Base-by-base conservation (phyloP, 2,797 vertebrate species). In the Smutsia gigantea region DNA sequence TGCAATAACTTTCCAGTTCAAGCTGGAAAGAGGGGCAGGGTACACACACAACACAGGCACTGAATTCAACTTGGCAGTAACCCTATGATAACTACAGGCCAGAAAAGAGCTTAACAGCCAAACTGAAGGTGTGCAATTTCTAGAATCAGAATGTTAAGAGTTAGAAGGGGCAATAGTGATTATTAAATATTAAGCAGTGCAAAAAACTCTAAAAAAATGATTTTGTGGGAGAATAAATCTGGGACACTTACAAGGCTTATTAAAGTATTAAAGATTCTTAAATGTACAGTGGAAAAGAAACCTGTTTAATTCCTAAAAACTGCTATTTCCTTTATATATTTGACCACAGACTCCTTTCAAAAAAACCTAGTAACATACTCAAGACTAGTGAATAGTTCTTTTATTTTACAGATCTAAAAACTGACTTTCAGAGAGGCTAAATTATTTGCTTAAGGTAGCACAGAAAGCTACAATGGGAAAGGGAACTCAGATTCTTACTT, bases 341-440 rank as follows among this genome's bases (percentile, higher is more conserved):
- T 85, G 71, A 77, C 17, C 39, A 93, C 7, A 84, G 51, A 96
- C 66, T 29, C 13, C 39, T 72, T 86, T 68, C 13, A 19, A 83
- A 90, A 53, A 84, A 74, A 95, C 12, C 39, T 79, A 84, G 49
- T 37, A 82, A 95, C 18, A 87, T 34, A 89, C 55, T 87, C 64
- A 90, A 64, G 75, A 93, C 29, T 64, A 87, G 37, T 31, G n/a
- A 34, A 31, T 84, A 75, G 63, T 74, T 85, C 53, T 89, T 72
- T 94, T 49, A 49, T 63, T 88, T 92, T 86, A 85, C 25, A 83
- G 17, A 87, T 74, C 96, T 25, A 39, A 90, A 97, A 96, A 71
- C 9, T 68, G 42, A 88, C 59, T 93, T 29, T 21, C 61, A 88
- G 23, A 34, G 34, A 92, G 53, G 64, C 46, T 87, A 81, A 42